phyloP scores from a whole-genome alignment of 2,888 invertebrate species.

The Tetropium fuscum region DNA sequence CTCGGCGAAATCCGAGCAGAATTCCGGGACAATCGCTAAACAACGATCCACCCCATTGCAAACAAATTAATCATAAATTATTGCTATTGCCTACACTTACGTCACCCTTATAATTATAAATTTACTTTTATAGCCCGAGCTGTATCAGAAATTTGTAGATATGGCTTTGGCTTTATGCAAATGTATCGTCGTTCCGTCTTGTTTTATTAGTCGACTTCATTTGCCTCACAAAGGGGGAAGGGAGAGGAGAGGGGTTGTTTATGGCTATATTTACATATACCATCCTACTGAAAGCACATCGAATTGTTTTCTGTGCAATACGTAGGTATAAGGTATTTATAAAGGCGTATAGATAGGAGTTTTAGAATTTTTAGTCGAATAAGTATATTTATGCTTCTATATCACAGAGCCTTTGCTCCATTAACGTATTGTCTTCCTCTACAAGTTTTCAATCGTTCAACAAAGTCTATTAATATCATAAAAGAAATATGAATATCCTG shows the following conservation, averaged over 20 bases:
- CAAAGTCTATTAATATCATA: too few species aligned
- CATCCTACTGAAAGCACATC: conserved; percentile 15
- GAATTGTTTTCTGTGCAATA: background rate
- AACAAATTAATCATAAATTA: conserved; percentile 59
- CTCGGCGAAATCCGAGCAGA: conserved; percentile 17
- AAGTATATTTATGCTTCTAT: too few species aligned
- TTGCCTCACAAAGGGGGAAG: conserved; percentile 41
- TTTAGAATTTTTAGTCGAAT: too few species aligned
- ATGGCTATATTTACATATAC: conserved; percentile 36
- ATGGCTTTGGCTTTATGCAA: conserved; percentile 53
- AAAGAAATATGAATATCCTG: too few species aligned
- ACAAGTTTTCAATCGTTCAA: too few species aligned
- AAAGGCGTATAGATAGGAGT: too few species aligned
- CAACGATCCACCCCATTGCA: conserved; percentile 42
- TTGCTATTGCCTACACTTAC: conserved; percentile 55
- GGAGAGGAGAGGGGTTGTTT: conserved; percentile 46
- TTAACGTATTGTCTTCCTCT: too few species aligned
- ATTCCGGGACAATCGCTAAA: conserved; percentile 23
- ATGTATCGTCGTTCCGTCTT: conserved; percentile 49
- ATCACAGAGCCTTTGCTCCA: too few species aligned
- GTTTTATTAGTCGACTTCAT: conserved; percentile 48
- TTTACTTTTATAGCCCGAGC: conserved; percentile 56
- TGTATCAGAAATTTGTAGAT: conserved; percentile 55
- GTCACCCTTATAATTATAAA: conserved; percentile 58
- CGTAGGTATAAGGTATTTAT: background rate